Percentiles rank a stretch among this genome's conserved stretches.
Conservation (phyloP, 2,888 invertebrate genomes). For the Nemoura dubitans region DNA sequence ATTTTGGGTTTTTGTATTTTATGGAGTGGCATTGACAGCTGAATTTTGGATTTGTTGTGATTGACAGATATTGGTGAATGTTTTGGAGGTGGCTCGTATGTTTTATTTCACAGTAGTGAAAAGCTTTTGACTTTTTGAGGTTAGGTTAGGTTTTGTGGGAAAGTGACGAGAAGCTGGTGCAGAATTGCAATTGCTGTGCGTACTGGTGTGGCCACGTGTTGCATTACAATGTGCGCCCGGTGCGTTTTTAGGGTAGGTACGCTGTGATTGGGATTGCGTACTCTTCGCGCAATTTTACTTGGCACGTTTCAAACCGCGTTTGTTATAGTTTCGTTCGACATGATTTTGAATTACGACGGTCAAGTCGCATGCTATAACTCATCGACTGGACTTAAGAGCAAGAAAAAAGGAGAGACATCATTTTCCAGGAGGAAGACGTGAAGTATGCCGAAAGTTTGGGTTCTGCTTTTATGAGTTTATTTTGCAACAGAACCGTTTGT, state of each 20-base stretch:
- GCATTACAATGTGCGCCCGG: not conserved
- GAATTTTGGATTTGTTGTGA: not conserved
- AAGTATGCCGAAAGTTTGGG: not conserved
- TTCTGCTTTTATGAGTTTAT: slow-evolving; percentile 1
- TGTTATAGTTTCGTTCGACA: no score
- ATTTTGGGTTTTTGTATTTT: not conserved
- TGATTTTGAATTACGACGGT: not conserved
- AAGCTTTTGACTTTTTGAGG: not conserved
- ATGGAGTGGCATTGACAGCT: not conserved
- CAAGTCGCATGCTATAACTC: not conserved
- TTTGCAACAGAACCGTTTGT: not conserved
- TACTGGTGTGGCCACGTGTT: not conserved
- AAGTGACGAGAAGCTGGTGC: not conserved
- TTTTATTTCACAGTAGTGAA: no score
- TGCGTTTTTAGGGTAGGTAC: not conserved
- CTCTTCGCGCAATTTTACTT: not conserved
- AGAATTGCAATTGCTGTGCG: not conserved
- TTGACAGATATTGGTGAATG: no score
- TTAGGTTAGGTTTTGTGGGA: not conserved
- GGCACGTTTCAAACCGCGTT: not conserved
- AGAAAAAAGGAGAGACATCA: not conserved
- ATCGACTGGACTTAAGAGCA: not conserved
- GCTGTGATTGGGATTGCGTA: not conserved
- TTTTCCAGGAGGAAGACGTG: not conserved
- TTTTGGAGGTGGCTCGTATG: not conserved